Base-by-base conservation (phyloP, 2,797 vertebrate genomes). In the Brachyalestes nurse region DNA sequence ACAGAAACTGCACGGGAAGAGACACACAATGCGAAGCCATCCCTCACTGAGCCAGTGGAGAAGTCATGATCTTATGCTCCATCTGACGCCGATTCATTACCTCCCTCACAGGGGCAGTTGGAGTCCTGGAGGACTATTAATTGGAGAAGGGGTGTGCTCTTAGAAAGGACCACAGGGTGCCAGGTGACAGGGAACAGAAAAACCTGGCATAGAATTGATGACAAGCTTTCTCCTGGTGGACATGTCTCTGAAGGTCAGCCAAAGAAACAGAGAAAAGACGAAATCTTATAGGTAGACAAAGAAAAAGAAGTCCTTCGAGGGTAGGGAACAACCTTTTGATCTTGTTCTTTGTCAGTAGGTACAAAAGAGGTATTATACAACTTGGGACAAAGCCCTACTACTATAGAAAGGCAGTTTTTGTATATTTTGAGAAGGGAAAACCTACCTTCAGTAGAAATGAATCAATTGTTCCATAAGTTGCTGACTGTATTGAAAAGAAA, bases 221-320 rank as follows among this genome's bases (percentile, higher is more conserved):
- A 88, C 75, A 72, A 78, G 80, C 64, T 71, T 79, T 81, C 70
- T 83, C 74, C 61, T 80, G 49, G 82, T 83, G 71, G 83, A 86
- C 85, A 83, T 40, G 71, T 80, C 67, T 83, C 70, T 86, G 87
- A 88, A 88, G 87, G 87, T 86, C 87, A 86, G 81, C 84, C 85
- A 87, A 82, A 80, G 53, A 67, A 75, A 76, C 69, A 80, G 76
- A 77, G 70, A n/a, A 85, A 74, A 83, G 86, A 85, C 78, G 76
- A 82, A 87, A 83, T 78, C 65, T 71, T 77, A 81, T 40, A 82
- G 71, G 47, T 19, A 13, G 55, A 80, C 60, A 79, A 82, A 28
- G 60, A 81, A 81, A 85, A 82, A 78, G 61, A 38, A 75, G 72
- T 42, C 75, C 57, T 71, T 49, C 75, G 80, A 85, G 75, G 77